These are phyloP conservation scores for Ectemnius continuus DNA, from an alignment of 2,888 invertebrate species.

Conservation along the genomic window DNA sequence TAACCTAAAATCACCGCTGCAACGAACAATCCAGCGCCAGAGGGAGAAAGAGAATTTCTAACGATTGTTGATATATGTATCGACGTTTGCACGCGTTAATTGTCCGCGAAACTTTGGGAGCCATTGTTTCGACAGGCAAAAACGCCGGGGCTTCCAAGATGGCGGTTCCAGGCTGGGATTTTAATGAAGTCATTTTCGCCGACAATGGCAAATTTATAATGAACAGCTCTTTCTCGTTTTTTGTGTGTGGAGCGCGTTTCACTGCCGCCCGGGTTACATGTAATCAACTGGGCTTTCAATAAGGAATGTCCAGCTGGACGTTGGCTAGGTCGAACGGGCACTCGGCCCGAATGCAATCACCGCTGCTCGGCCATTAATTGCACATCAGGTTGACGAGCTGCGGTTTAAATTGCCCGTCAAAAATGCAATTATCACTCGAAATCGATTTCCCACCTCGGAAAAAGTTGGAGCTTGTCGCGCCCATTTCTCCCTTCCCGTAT, in stretches of 20 bases:
- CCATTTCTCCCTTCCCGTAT: too few species aligned
- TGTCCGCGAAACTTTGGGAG: constrained; percentile 2
- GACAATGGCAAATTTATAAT: constrained; percentile 33
- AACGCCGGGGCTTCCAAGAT: background rate
- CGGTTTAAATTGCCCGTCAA: constrained; percentile 36
- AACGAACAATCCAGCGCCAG: constrained; percentile 21
- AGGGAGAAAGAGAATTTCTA: too few species aligned
- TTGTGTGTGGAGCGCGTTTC: background rate
- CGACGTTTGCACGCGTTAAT: background rate
- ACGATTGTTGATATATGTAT: too few species aligned
- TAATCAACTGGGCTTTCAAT: constrained; percentile 17
- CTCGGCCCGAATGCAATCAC: constrained; percentile 42
- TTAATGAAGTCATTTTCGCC: constrained; percentile 8
- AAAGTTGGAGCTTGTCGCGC: too few species aligned
- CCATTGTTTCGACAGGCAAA: constrained; percentile 11
- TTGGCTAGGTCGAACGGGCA: constrained; percentile 31
- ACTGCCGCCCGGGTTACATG: constrained; percentile 14
- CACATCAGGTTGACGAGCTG: constrained; percentile 38
- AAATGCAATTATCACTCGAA: constrained; percentile 31
- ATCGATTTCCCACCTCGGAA: constrained; percentile 20
- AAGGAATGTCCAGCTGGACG: constrained; percentile 30
- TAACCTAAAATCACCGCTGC: too few species aligned
- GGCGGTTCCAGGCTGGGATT: background rate
- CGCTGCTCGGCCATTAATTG: constrained; percentile 43
- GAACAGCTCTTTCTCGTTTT: constrained; percentile 32